Base-by-base conservation (phyloP, 2,888 invertebrate species). In the Osmoderma eremita region DNA sequence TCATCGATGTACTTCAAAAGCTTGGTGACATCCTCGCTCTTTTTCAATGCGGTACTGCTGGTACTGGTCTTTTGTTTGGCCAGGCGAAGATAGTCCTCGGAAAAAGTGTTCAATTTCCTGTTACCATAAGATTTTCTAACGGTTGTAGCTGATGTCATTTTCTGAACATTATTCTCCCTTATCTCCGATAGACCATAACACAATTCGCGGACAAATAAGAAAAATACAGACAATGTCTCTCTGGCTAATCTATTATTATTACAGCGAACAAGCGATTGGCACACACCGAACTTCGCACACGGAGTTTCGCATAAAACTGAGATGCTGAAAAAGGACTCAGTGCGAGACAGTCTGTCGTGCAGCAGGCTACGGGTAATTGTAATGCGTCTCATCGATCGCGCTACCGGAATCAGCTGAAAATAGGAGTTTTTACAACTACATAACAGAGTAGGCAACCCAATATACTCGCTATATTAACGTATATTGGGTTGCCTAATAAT, bases 1-100 rank as follows among this genome's bases (percentile, higher is more conserved):
- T 92, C 90, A 76, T 92, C 91, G 72, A 94, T 91, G 78, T 91
- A 93, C 79, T 89, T 90, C 72, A 93, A 85, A 73, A 94, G 83
- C 79, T 91, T 91, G 50, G 85, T 84, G 30, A 87, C 86, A 76
- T 92, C 91, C 78, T 91, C 90, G 72, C 82, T 84, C 75, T 86
- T 86, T 77, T 86, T 88, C 62, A 78, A 77, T 65, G 77, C 71
- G 70, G 73, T 75, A 45, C 70, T 30, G 30, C 3, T 73, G 49
- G 84, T 81, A 65, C 80, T 80, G 77, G 83, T 80, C 74, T 79
- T 80, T 72, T 79, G 78, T 77, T 81, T 80, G 66, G 79, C 77
- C 64, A 79, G 71, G 41, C 81, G 76, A 50, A 81, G 73, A 72
- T 81, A 81, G 74, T 83, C 83, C 72, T 83, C 83, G 13, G 80